Evolutionary conservation across 2,888 invertebrate genomes (phyloP).

Genomic region (Lithophane ornitopus): DNA sequence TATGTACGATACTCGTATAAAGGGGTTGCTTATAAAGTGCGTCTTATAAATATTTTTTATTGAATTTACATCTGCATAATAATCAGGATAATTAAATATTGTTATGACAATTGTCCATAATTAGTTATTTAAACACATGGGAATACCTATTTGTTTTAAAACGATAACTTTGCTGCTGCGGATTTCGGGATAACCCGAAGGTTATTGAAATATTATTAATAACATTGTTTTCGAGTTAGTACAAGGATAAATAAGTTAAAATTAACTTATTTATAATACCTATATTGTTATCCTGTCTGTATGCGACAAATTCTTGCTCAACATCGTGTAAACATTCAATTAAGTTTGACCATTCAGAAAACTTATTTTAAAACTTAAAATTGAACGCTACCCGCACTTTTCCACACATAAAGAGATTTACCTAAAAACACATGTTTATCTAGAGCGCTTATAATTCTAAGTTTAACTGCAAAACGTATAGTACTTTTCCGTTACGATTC

Average conservation of each 20-base stretch:
- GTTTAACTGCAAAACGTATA: neutral
- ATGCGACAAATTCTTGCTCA: too few relatives aligned
- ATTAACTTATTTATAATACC: neutral
- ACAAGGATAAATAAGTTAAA: neutral
- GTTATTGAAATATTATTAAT: neutral
- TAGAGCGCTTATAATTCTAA: neutral
- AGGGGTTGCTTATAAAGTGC: neutral
- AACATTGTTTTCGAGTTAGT: neutral
- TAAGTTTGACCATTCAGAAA: neutral
- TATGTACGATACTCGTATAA: too few relatives aligned
- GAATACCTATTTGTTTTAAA: neutral
- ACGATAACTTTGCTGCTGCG: neutral
- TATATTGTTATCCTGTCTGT: neutral
- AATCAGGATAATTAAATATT: conserved; percentile 3
- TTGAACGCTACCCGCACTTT: neutral
- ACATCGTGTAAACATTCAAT: neutral
- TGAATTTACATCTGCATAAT: neutral
- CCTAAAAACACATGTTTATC: neutral
- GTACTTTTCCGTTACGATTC: neutral
- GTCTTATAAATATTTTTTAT: neutral
- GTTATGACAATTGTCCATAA: neutral
- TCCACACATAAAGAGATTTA: neutral
- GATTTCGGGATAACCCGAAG: neutral
- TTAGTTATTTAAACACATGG: neutral
- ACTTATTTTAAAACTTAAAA: neutral